phyloP scores from a whole-genome alignment of 1,140 invertebrate species.

The Nephotettix cincticeps region DNA sequence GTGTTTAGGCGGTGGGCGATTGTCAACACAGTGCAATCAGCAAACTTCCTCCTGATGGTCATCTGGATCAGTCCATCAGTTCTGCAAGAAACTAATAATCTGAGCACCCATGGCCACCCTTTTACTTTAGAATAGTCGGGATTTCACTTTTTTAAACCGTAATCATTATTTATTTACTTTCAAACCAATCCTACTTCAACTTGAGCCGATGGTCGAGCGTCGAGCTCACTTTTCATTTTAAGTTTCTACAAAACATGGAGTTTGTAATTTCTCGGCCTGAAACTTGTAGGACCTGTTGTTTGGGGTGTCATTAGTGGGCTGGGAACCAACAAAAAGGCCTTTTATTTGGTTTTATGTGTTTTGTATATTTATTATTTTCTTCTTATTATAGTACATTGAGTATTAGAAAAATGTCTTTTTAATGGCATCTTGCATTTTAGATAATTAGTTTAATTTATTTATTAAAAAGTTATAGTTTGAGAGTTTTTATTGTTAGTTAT shows the following conservation, averaged over 20 bases:
- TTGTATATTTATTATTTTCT: not conserved
- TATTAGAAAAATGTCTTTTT: no score
- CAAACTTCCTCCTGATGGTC: slow-evolving; percentile 68
- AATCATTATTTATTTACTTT: not conserved
- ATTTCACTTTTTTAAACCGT: not conserved
- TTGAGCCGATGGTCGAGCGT: no score
- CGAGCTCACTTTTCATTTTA: no score
- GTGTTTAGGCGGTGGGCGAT: slow-evolving; percentile 74
- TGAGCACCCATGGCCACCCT: no score
- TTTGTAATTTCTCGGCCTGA: no score
- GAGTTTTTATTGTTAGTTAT: no score
- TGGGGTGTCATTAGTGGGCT: no score
- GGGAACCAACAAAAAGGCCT: not conserved
- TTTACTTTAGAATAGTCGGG: slow-evolving; percentile 11
- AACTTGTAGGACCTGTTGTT: no score
- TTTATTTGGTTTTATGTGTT: not conserved
- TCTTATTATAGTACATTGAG: not conserved
- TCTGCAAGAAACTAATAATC: slow-evolving; percentile 48
- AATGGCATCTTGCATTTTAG: not conserved
- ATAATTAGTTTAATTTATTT: not conserved
- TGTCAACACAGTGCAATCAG: slow-evolving; percentile 73
- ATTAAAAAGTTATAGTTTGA: not conserved
- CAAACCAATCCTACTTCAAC: not conserved
- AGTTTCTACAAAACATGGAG: no score
- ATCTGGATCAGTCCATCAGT: slow-evolving; percentile 67